A percentile compares a stretch with the other conserved stretches of the same genome.
Conservation (phyloP, 2,797 vertebrate genomes). For the Podargus strigoides region DNA sequence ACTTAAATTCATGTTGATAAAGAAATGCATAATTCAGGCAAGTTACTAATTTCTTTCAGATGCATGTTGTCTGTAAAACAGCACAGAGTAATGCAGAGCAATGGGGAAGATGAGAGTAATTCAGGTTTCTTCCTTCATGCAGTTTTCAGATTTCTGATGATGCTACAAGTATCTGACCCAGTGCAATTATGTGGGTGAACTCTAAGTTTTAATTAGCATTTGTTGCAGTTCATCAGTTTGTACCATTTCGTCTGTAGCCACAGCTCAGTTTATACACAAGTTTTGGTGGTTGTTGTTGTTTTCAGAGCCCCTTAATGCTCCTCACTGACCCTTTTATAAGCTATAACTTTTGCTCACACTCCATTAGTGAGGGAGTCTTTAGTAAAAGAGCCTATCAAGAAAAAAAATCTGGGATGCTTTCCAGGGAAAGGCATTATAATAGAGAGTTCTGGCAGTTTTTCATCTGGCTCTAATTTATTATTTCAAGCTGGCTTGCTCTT, state of each 20-base stretch:
- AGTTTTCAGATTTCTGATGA: constrained; percentile 46
- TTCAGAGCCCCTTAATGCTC: constrained; percentile 45
- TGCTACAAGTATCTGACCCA: constrained; percentile 35
- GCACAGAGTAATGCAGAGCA: background rate
- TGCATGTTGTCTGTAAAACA: background rate
- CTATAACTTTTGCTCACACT: constrained; percentile 62
- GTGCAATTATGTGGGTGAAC: background rate
- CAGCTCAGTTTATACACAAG: background rate
- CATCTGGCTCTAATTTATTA: constrained; percentile 65
- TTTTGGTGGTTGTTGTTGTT: constrained; percentile 56
- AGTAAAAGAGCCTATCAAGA: constrained; percentile 27
- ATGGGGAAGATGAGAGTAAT: background rate
- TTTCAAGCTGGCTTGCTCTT: constrained; percentile 65
- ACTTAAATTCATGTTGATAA: background rate
- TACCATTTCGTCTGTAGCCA: background rate
- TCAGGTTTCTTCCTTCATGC: background rate
- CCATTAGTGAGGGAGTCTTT: constrained; percentile 60
- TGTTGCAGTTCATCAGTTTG: constrained; percentile 39
- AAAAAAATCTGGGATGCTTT: constrained; percentile 46
- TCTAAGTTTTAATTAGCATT: constrained; percentile 12
- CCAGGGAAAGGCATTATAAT: constrained; percentile 54
- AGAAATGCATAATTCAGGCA: background rate
- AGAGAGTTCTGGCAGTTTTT: constrained; percentile 43
- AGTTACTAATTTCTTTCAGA: background rate
- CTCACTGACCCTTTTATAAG: constrained; percentile 54